These are phyloP conservation scores for Myotis vivesi DNA, from an alignment of 2,797 vertebrate species.

Conservation along the genomic window DNA sequence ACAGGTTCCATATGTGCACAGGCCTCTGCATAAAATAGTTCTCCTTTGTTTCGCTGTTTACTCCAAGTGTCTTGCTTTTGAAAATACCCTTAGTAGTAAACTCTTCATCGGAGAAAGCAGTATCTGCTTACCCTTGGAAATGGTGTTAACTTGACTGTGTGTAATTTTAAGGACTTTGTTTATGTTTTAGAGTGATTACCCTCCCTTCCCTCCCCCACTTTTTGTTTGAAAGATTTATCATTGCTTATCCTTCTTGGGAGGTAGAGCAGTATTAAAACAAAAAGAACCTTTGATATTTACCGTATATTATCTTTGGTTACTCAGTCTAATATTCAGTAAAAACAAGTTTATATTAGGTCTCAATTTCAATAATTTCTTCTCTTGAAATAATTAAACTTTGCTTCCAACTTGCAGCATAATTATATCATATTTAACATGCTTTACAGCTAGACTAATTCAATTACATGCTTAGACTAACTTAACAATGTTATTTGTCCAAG, in stretches of 20 bases:
- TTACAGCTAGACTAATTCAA: conserved; percentile 40
- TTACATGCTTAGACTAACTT: conserved; percentile 8
- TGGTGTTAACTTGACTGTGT: conserved; percentile 27
- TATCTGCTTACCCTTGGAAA: conserved; percentile 51
- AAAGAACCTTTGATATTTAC: conserved; percentile 51
- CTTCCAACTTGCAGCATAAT: not conserved
- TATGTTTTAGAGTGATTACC: conserved; percentile 56
- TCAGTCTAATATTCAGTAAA: not conserved
- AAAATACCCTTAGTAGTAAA: conserved; percentile 43
- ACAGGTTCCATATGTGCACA: conserved; percentile 74
- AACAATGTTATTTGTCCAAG: not conserved
- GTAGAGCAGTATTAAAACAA: conserved; percentile 49
- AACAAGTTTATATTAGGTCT: conserved; percentile 14
- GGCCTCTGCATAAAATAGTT: conserved; percentile 53
- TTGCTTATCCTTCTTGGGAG: conserved; percentile 48
- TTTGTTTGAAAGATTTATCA: conserved; percentile 54
- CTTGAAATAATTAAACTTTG: conserved; percentile 43
- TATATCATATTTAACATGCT: conserved; percentile 33
- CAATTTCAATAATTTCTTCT: conserved; percentile 28
- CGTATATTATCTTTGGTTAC: not conserved
- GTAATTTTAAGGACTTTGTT: conserved; percentile 45
- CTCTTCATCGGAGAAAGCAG: not conserved
- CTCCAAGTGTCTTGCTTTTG: conserved; percentile 48
- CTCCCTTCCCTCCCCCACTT: not conserved
- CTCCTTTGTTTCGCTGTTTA: conserved; percentile 62